Evolutionary conservation across 1,140 invertebrate genomes (phyloP).

Genomic region (Trichogramma pretiosum): DNA sequence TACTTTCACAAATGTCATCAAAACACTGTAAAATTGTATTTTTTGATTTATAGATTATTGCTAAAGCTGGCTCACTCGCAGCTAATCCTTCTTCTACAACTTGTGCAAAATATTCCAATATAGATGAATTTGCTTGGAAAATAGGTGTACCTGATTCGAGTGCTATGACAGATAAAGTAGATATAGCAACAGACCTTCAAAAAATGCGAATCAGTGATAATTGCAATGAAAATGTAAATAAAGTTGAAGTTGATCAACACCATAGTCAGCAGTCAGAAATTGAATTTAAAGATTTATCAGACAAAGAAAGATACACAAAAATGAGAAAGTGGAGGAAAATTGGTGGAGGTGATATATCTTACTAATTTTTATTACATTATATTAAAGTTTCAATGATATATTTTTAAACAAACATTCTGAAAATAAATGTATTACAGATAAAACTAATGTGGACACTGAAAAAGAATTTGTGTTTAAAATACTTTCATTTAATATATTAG

Average conservation of each 20-base stretch:
- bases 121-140: conserved; percentile 1
- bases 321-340: conserved; percentile 33
- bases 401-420: background rate
- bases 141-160: background rate
- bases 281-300: conserved; percentile 10
- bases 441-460: conserved; percentile 19
- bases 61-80: conserved; percentile 1
- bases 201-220: background rate
- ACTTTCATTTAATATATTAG: conserved; percentile 80
- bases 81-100: conserved; percentile 1
- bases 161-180: conserved; percentile 6
- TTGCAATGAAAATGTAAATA: conserved; percentile 2
- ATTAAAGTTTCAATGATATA: background rate
- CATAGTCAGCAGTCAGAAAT: conserved; percentile 4
- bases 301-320: conserved; percentile 31
- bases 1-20: too few relatives aligned
- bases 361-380: background rate
- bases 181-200: conserved; percentile 4
- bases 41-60: background rate
- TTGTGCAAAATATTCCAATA: conserved; percentile 6
- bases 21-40: too few relatives aligned
- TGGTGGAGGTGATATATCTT: conserved; percentile 21
- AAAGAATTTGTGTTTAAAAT: conserved; percentile 37
- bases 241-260: conserved; percentile 10
- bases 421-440: conserved; percentile 23